Evolutionary conservation across 2,888 invertebrate species (phyloP).

Genomic region (Zygaena filipendulae): DNA sequence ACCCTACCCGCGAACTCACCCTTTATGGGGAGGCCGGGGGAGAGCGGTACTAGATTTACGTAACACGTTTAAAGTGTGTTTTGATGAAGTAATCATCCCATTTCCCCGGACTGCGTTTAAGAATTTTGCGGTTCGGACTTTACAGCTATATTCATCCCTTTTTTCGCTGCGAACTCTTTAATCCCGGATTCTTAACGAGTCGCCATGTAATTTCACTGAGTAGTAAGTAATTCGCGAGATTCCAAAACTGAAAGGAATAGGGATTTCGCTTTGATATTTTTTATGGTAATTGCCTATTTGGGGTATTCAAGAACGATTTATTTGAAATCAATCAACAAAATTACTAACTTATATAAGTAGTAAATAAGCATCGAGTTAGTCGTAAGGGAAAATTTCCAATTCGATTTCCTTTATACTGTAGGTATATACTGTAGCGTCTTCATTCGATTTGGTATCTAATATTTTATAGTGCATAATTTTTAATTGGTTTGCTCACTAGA

Average conservation of each 20-base stretch:
- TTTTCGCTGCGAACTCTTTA: slow-evolving; percentile 54
- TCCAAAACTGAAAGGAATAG: slow-evolving; percentile 32
- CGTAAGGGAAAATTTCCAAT: too few species aligned
- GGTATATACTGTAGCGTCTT: too few species aligned
- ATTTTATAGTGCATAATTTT: too few species aligned
- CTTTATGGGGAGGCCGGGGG: slow-evolving; percentile 43
- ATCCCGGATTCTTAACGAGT: slow-evolving; percentile 54
- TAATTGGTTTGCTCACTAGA: too few species aligned
- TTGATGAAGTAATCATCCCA: slow-evolving; percentile 70
- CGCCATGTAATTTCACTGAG: slow-evolving; percentile 41
- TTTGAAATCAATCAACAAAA: too few species aligned
- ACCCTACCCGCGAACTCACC: slow-evolving; percentile 34
- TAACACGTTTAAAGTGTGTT: slow-evolving; percentile 70
- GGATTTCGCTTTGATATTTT: slow-evolving; percentile 21
- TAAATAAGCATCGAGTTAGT: too few species aligned
- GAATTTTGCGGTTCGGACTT: slow-evolving; percentile 61
- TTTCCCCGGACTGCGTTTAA: slow-evolving; percentile 65
- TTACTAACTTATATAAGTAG: too few species aligned
- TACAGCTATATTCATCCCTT: slow-evolving; percentile 40
- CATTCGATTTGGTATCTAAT: too few species aligned
- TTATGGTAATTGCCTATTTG: slow-evolving; percentile 19
- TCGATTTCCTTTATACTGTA: too few species aligned
- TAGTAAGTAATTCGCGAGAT: slow-evolving; percentile 29
- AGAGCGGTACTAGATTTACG: slow-evolving; percentile 65
- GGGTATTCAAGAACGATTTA: too few species aligned